A percentile compares a stretch with the other conserved stretches of the same genome.
Evolutionary conservation across 1,140 invertebrate species (phyloP).

Genomic region (Papilio polyxenes): DNA sequence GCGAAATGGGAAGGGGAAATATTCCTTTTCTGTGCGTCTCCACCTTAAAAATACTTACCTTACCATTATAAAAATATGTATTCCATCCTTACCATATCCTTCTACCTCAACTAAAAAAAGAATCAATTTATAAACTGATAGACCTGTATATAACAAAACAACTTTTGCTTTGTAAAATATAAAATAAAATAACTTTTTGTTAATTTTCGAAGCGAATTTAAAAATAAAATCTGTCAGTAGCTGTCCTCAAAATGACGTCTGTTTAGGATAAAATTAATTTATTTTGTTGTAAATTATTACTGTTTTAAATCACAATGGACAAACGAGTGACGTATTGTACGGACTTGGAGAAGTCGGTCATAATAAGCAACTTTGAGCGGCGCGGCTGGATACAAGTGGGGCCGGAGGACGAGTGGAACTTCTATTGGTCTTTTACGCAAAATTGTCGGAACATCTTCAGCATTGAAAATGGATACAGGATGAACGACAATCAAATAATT

Average conservation of each 20-base stretch:
- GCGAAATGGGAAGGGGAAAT: too few relatives aligned
- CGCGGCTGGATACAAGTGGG: slow-evolving; percentile 94
- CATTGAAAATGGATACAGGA: slow-evolving; percentile 93
- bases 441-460: slow-evolving; percentile 95
- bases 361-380: slow-evolving; percentile 95
- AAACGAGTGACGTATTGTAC: slow-evolving; percentile 88
- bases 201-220: background rate
- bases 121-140: background rate
- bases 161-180: background rate
- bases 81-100: too few relatives aligned
- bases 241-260: slow-evolving; percentile 25
- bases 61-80: too few relatives aligned
- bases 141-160: too few relatives aligned
- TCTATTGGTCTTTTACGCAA: slow-evolving; percentile 96
- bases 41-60: too few relatives aligned
- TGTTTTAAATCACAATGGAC: slow-evolving; percentile 32
- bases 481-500: slow-evolving; percentile 94
- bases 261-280: slow-evolving; percentile 4
- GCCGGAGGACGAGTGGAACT: slow-evolving; percentile 96
- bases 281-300: slow-evolving; percentile 7
- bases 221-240: slow-evolving; percentile 21
- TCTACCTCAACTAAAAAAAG: too few relatives aligned
- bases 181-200: background rate
- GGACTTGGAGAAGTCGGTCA: slow-evolving; percentile 96
- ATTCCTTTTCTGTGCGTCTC: too few relatives aligned